phyloP scores from a whole-genome alignment of 2,888 invertebrate species.

The Sussaba pulchella region DNA sequence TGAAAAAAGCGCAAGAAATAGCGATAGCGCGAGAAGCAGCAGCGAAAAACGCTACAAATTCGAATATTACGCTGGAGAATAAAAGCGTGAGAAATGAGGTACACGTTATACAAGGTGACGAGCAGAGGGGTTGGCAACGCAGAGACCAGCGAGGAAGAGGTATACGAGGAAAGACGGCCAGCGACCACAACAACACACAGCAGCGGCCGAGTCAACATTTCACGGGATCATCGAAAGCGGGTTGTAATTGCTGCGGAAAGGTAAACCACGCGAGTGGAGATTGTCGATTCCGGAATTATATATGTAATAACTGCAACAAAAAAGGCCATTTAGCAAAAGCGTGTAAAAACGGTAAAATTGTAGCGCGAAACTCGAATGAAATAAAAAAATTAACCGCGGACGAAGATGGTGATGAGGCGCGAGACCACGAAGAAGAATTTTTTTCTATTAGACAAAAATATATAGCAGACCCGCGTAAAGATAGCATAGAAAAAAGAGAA shows the following conservation, averaged over 20 bases:
- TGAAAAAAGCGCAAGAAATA: constrained; percentile 2
- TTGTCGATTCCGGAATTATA: constrained; percentile 25
- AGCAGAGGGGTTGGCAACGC: neutral
- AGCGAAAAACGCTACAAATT: constrained; percentile 19
- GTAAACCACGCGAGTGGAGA: constrained; percentile 26
- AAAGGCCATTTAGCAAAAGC: constrained; percentile 25
- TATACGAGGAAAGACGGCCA: too few species aligned
- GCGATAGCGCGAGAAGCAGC: constrained; percentile 32
- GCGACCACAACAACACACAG: too few species aligned
- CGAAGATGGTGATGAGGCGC: neutral
- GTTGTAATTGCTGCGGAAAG: constrained; percentile 37
- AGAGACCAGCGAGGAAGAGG: too few species aligned
- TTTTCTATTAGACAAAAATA: too few species aligned
- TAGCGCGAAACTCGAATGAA: too few species aligned
- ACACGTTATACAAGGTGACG: neutral
- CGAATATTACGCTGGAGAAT: neutral
- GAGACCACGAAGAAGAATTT: neutral
- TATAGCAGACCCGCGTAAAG: too few species aligned
- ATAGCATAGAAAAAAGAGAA: too few species aligned
- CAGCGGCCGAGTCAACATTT: too few species aligned
- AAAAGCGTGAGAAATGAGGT: neutral
- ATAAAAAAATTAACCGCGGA: too few species aligned
- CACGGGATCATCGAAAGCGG: neutral
- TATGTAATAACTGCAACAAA: constrained; percentile 28
- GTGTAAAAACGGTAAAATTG: constrained; percentile 4